Base-by-base conservation (phyloP, 1,140 invertebrate genomes). In the Zaprionus ornatus region DNA sequence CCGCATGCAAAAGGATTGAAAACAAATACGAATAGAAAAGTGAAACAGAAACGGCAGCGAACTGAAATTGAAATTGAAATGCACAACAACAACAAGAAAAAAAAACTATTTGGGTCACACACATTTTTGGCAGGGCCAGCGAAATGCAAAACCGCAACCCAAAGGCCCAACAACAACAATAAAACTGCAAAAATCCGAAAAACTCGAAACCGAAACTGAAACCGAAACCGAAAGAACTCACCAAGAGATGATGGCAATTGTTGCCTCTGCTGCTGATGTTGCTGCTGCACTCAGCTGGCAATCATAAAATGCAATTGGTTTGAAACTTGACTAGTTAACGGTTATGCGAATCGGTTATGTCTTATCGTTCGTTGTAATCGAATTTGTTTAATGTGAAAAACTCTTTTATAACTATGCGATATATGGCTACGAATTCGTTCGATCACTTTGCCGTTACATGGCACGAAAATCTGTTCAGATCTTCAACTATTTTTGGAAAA, bases 281-380 rank as follows among this genome's bases (percentile, higher is more conserved):
- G 67, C 63, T 57, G 66, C 27, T 78, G 59, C 76, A 83, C 80
- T 82, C 84, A 72, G 69, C 62, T 45, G 83, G 85, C 81, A 90
- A 88, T 90, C 85, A 88, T 88, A 88, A 88, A 88, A 88, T 88
- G 85, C 85, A 88, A 90, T 90, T 90, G 85, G 85, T 82, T 81
- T 88, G 65, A 63, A 70, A 78, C 71, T 81, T 71, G 79, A 80
- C 81, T 85, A 90, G 68, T 74, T 70, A 76, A 60, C 35, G 57
- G 32, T 63, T 57, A 60, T 42, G 57, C 57, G 79, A 77, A 73
- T 59, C 66, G 74, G 40, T 66, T 61, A 45, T 63, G 63, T 50
- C 23, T 69, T 62, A 10, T 32, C 23, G 42, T 27, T 19, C 25
- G 40, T 17, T 9, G 15, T 29, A 17, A 40, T 40, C 15, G 6